A percentile compares a stretch with the other conserved stretches of the same genome.
Evolutionary conservation across 2,113 vertebrate genomes (phyloP).

Genomic region (Lepus timidus): DNA sequence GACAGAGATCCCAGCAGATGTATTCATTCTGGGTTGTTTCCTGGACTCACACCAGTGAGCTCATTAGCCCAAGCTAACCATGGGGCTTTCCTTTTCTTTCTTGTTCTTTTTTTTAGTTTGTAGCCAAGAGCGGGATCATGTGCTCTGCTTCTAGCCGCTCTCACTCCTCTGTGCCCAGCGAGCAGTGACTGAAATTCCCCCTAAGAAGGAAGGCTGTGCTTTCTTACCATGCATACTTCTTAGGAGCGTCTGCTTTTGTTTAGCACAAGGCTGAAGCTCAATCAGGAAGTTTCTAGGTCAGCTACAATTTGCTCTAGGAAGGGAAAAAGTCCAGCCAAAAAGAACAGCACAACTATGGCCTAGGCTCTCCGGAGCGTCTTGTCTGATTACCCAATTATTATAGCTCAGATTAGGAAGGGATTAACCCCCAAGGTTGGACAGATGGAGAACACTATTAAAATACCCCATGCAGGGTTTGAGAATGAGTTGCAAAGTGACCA

Average conservation of each 20-base stretch:
- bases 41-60: constrained; percentile 70
- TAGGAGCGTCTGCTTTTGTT: constrained; percentile 80
- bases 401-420: constrained; percentile 84
- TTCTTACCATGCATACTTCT: constrained; percentile 3
- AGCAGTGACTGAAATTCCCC: not conserved
- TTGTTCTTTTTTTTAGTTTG: not conserved
- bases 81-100: not conserved
- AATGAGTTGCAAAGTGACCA: constrained; percentile 70
- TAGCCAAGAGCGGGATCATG: constrained; percentile 24
- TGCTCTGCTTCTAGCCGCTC: not conserved
- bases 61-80: constrained; percentile 61
- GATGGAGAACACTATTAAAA: constrained; percentile 79
- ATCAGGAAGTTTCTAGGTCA: constrained; percentile 81
- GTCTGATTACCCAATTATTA: constrained; percentile 84
- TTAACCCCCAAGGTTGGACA: constrained; percentile 73
- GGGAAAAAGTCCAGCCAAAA: constrained; percentile 66
- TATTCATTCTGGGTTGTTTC: constrained; percentile 72
- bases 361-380: constrained; percentile 80
- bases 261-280: constrained; percentile 69
- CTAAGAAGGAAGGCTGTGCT: not conserved
- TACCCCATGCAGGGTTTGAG: constrained; percentile 74
- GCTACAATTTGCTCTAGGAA: constrained; percentile 61
- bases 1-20: not conserved
- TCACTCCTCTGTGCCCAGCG: not conserved
- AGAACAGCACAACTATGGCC: constrained; percentile 79